Evolutionary conservation across 2,113 vertebrate species (phyloP).

Genomic region (Alosa alosa): DNA sequence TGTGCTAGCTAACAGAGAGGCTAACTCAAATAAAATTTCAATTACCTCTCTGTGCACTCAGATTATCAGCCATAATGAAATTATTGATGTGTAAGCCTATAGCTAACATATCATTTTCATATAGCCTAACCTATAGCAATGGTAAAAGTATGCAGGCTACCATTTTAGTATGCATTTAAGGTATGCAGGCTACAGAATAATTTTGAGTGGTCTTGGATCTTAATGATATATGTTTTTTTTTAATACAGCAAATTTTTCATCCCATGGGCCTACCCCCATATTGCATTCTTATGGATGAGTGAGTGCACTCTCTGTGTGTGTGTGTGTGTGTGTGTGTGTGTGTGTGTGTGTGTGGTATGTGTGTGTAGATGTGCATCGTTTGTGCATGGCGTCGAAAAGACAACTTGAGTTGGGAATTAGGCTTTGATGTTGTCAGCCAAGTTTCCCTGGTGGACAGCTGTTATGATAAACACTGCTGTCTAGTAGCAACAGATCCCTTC

Average conservation of each 20-base stretch:
- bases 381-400: too few relatives aligned
- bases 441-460: slow-evolving; percentile 71
- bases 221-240: not conserved
- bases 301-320: not conserved
- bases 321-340: slow-evolving; percentile 14
- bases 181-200: not conserved
- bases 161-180: not conserved
- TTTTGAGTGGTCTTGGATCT: not conserved
- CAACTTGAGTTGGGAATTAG: slow-evolving; percentile 63
- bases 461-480: slow-evolving; percentile 71
- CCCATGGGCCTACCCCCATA: not conserved
- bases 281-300: not conserved
- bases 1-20: not conserved
- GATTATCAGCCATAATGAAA: not conserved
- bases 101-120: not conserved
- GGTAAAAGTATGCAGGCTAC: not conserved
- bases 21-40: not conserved
- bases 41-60: not conserved
- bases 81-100: not conserved
- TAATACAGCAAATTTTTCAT: not conserved
- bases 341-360: too few relatives aligned
- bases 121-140: not conserved
- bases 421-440: slow-evolving; percentile 67
- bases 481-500: slow-evolving; percentile 67
- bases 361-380: too few relatives aligned